Percentiles rank a stretch among this genome's conserved stretches.
phyloP scores from a whole-genome alignment of 2,888 invertebrate genomes.

The Epirrita christyi region DNA sequence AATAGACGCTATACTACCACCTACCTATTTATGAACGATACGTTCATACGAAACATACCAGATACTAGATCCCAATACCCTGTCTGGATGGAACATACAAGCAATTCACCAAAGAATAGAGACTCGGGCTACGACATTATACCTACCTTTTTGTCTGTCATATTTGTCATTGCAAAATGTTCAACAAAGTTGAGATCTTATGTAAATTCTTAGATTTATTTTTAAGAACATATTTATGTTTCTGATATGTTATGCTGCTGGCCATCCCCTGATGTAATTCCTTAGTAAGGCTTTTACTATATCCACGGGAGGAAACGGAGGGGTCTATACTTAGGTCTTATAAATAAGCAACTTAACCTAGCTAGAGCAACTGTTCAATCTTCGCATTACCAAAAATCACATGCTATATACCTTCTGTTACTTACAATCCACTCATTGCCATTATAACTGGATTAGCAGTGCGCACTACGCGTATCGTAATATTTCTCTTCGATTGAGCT shows the following conservation, averaged over 20 bases:
- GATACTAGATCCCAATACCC: conserved; percentile 52
- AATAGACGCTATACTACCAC: conserved; percentile 15
- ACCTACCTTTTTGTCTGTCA: too few species aligned
- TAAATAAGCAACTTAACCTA: too few species aligned
- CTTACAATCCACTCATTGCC: conserved; percentile 57
- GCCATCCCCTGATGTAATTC: too few species aligned
- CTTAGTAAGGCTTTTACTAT: too few species aligned
- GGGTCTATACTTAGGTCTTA: too few species aligned
- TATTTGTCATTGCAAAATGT: too few species aligned
- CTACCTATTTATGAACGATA: conserved; percentile 51
- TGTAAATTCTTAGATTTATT: too few species aligned
- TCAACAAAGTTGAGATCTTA: too few species aligned
- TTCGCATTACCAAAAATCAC: background rate
- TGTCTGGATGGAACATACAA: conserved; percentile 68
- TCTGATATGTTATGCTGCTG: too few species aligned
- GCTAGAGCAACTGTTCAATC: too few species aligned
- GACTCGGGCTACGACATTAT: conserved; percentile 1
- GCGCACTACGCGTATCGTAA: conserved; percentile 69
- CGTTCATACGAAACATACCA: conserved; percentile 55
- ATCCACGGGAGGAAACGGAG: too few species aligned
- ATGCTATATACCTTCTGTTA: conserved; percentile 25
- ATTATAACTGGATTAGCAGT: conserved; percentile 77
- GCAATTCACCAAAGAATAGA: conserved; percentile 51
- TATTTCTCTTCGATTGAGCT: conserved; percentile 81
- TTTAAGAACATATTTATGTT: too few species aligned